Evolutionary conservation across 2,888 invertebrate genomes (phyloP), one percentile per base, ranked within the genome.

Genomic region (Lochmaea capreae): DNA sequence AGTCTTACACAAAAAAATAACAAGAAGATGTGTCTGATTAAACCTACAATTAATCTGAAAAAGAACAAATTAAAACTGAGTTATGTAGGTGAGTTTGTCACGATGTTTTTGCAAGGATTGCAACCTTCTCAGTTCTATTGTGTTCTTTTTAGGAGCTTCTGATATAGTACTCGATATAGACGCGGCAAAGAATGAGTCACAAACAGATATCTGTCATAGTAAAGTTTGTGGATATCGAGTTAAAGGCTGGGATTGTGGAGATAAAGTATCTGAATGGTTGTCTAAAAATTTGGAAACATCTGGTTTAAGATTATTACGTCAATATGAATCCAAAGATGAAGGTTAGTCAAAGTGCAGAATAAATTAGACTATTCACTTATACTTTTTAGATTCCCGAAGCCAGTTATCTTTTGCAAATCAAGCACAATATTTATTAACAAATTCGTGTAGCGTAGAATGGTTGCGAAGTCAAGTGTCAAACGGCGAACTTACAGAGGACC

Each of bases 1-100:
- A 94, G 95, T 74, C 87, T 98, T 68, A 97, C 96, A 2, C 97
- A 98, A 86, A 98, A 98, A 87, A 91, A 94, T 74, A 92, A 93
- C 81, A 90, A 93, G 1, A 90, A 90, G 77, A 89, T 99, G 86
- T 96, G 97, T 85, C 87, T 94, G 76, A 90, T 98, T 67, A 89
- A 87, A 79, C 97, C 98, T 0, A 83, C 84, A 58, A 90, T 98
- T 74, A 90, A 94, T 86, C 85, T 92, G n/a, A 85, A 89, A 52
- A 85, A 86, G 5, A 88, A 89, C 65, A 77, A 85, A 3, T 86
- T 95, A 82, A 87, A 87, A 71, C 84, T 95, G 61, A 86, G 87
- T 78, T 94, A 90, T 84, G 90, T 91, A 86, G 92, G 92, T 93
- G 87, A 76, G 77, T 80, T 49, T 49, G 26, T 26, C n/a, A n/a